Evolutionary conservation across 1,140 invertebrate species (phyloP).

Genomic region (Trigoniulus corallinus): DNA sequence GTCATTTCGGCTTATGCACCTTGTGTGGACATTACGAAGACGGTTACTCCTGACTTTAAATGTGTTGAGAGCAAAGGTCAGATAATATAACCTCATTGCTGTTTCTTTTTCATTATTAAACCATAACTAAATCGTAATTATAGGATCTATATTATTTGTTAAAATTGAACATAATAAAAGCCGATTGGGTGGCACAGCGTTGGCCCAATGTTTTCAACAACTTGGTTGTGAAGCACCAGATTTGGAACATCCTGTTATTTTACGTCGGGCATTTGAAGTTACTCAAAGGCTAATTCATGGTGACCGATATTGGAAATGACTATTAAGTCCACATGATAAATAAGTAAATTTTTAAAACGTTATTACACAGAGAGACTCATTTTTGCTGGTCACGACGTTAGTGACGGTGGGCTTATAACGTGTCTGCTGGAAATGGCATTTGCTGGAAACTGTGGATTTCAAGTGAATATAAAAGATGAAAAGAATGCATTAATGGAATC

Average conservation of each 20-base stretch:
- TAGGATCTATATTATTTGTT: not conserved
- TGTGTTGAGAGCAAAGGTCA: constrained; percentile 34
- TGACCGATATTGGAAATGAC: constrained; percentile 20
- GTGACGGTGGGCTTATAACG: constrained; percentile 84
- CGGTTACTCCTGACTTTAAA: constrained; percentile 78
- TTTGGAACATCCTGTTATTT: constrained; percentile 43
- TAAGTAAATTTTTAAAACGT: not conserved
- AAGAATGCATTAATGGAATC: constrained; percentile 32
- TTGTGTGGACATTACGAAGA: constrained; percentile 61
- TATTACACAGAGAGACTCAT: constrained; percentile 42
- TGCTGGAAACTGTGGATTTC: constrained; percentile 65
- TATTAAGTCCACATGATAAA: not conserved
- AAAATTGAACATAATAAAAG: constrained; percentile 21
- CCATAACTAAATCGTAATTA: not conserved
- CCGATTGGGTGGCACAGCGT: constrained; percentile 72
- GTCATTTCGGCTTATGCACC: constrained; percentile 90
- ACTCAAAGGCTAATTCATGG: constrained; percentile 67
- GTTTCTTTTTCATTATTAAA: not conserved
- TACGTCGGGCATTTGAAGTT: constrained; percentile 57
- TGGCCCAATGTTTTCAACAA: constrained; percentile 79
- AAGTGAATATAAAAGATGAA: constrained; percentile 33
- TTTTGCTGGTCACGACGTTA: constrained; percentile 85
- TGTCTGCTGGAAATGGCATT: constrained; percentile 91
- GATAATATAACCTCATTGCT: not conserved
- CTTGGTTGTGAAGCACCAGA: constrained; percentile 66